Base-by-base conservation (phyloP, 2,888 invertebrate species). In the Operophtera brumata region DNA sequence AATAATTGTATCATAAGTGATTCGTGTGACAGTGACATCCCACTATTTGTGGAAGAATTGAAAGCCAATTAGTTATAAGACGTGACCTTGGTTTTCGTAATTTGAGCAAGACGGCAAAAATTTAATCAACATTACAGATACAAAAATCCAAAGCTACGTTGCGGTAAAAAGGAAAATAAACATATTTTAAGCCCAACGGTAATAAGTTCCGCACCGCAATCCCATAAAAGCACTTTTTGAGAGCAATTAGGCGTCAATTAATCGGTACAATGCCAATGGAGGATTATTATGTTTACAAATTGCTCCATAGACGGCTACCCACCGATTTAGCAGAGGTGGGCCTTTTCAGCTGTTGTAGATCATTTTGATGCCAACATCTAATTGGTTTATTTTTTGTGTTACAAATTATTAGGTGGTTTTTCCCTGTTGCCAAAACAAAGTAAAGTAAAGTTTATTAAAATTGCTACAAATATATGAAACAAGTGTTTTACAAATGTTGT, bases 251-350 rank as follows among this genome's bases (percentile, higher is more conserved):
- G 59, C 62, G 47, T 64, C 61, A 69, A 69, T 73, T 69, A 72
- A 74, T 74, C 61, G 62, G 57, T 62, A 60, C 67, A 71, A 70
- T 66, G 65, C 62, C 68, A 62, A 67, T 65, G 65, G 62, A 46
- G 70, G 70, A 73, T 75, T 73, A 75, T 67, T 69, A 61, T 72
- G 67, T 69, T 66, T 68, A 70, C 65, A 68, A 72, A 75, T 75
- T 65, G 69, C 60, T 67, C 66, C 66, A 68, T 66, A 67, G 70
- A 65, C 66, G 58, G 57, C 58, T 53, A 60, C 53, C 54, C 35
- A 47, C 51, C 57, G 59, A 71, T 73, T 71, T 69, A 73, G 64
- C 41, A 58, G 64, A 69, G 59, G 56, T 69, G 62, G 65, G 60
- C 47, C 42, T 36, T 45, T 49, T 62, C 43, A 49, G 54, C 62